Conservation (phyloP, 2,113 vertebrate genomes). For the Chaenogobius annularis region DNA sequence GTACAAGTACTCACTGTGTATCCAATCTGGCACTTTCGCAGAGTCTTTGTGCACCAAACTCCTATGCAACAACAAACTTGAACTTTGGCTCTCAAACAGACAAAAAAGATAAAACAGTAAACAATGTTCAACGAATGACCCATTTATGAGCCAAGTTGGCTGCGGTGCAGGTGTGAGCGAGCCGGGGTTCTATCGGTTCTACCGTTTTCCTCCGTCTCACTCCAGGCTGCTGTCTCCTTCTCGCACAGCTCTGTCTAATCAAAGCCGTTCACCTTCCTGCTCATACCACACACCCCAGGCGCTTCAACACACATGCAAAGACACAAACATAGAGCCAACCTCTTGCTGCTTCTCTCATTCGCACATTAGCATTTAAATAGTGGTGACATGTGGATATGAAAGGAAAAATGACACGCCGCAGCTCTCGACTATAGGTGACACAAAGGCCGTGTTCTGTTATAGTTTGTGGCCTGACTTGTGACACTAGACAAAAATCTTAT, state of each 20-base stretch:
- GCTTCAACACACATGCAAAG: constrained; percentile 7
- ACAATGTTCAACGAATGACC: constrained; percentile 37
- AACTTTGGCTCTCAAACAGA: background rate
- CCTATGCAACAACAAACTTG: background rate
- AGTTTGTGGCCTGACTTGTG: background rate
- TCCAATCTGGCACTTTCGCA: too few relatives aligned
- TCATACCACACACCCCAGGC: constrained; percentile 7
- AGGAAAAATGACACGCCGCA: background rate
- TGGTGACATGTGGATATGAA: constrained; percentile 2
- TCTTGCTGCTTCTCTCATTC: background rate
- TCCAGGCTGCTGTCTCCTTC: constrained; percentile 21
- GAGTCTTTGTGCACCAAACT: background rate
- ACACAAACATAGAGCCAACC: background rate
- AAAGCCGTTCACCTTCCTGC: constrained; percentile 24
- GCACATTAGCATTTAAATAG: constrained; percentile 7
- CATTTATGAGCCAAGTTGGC: constrained; percentile 43
- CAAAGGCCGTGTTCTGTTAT: background rate
- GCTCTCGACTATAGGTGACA: background rate
- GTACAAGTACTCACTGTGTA: too few relatives aligned
- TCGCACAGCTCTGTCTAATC: constrained; percentile 34
- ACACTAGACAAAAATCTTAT: background rate
- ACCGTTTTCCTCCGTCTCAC: constrained; percentile 35
- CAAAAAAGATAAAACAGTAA: constrained; percentile 3
- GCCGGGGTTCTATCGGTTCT: constrained; percentile 33
- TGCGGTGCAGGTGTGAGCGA: constrained; percentile 35